Base-by-base conservation (phyloP, 1,140 invertebrate genomes). In the Heliconius eleuchia region DNA sequence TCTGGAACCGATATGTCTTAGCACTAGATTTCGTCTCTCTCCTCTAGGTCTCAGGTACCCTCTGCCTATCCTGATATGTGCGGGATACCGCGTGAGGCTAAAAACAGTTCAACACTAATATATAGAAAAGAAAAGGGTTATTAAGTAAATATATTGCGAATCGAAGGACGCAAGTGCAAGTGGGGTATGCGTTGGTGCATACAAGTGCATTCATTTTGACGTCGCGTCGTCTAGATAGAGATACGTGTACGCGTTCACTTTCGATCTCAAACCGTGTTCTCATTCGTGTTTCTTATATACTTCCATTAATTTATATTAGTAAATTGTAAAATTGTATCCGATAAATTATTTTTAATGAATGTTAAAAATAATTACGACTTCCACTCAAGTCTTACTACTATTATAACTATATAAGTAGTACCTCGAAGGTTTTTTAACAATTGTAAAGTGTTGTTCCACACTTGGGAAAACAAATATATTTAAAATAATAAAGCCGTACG, bases 181-280 rank as follows among this genome's bases (percentile, higher is more conserved):
- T 78, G 77, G 71, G 73, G 76, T 71, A 46, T 46, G 11, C 42
- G 60, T 39, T 39, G 30, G 72, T 78, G 70, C 76, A 78, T 70
- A 82, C 77, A 55, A 50, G 23, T 55, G 73, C 82, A 78, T 77
- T 83, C 66, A 79, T 74, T 71, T 83, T 74, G 60, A 77, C 81
- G 74, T 79, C 74, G 71, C 72, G 42, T 78, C 37, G 11, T 42
- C 57, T 46, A 46, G 9, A 46, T 16, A 46, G 42, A 79, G 73
- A 60, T 46, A 73, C n/a, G 34, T 23, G 55, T 55, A 37, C 34
- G 66, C 76, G 66, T 23, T 70, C 39, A 77, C 42, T 72, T 77
- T 71, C 46, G 39, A 77, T 50, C 27, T 77, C 42, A 71, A 46
- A 27, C 9, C 2, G 55, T 30, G 23, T 8, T 52, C 27, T 3